Percentiles rank a stretch among this genome's conserved stretches.
These are phyloP conservation scores for Anguilla anguilla DNA, from an alignment of 2,797 vertebrate species.

Conservation along the genomic window DNA sequence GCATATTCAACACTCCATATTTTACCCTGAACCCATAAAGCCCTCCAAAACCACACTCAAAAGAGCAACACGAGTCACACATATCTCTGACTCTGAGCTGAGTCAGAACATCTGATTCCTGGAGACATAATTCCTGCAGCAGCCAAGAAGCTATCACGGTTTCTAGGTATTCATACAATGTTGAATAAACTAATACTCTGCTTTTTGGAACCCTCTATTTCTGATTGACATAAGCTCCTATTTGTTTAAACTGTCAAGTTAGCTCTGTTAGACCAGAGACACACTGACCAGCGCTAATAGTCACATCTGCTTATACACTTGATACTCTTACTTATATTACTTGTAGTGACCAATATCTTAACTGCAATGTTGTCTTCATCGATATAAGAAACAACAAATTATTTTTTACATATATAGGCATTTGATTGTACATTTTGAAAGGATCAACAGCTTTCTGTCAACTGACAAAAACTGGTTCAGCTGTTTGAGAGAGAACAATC, in stretches of 20 bases:
- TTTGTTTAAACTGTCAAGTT: not conserved
- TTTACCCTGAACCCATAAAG: slow-evolving; percentile 3
- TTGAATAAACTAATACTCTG: not conserved
- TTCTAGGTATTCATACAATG: not conserved
- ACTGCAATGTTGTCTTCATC: not conserved
- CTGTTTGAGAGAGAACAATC: not conserved
- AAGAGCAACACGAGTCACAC: not conserved
- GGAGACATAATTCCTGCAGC: not conserved
- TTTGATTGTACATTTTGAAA: not conserved
- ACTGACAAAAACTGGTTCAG: not conserved
- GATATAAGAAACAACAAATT: not conserved
- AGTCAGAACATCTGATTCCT: not conserved
- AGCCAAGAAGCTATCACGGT: not conserved
- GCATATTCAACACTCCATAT: not conserved
- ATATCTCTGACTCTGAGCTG: not conserved
- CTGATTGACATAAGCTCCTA: not conserved
- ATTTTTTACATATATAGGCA: not conserved
- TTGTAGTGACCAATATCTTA: not conserved
- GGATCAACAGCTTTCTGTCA: not conserved
- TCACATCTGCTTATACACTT: not conserved
- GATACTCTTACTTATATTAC: not conserved
- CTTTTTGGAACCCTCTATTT: not conserved
- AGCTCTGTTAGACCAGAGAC: not conserved
- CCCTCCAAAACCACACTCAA: not conserved
- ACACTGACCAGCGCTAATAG: not conserved